phyloP scores from a whole-genome alignment of 35 echinoderm and acorn worm species.

The Acanthaster planci region DNA sequence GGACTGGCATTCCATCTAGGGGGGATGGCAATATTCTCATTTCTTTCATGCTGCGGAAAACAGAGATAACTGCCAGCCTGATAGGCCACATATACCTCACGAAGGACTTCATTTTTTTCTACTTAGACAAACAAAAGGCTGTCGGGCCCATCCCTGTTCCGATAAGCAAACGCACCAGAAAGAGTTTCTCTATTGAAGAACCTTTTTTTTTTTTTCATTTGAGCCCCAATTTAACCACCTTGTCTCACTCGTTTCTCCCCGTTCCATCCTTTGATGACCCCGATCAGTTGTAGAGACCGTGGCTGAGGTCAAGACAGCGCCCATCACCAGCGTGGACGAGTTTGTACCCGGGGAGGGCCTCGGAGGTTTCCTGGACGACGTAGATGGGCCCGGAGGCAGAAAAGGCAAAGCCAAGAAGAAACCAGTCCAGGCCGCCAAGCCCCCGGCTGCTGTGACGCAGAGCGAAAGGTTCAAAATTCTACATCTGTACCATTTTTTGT shows the following conservation, averaged over 20 bases:
- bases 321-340: slow-evolving; percentile 71
- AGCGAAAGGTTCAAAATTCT: slow-evolving; percentile 30
- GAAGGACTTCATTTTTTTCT: too few species aligned
- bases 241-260: background rate
- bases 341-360: slow-evolving; percentile 85
- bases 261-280: background rate
- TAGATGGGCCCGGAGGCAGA: slow-evolving; percentile 28
- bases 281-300: slow-evolving; percentile 65
- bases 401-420: slow-evolving; percentile 63
- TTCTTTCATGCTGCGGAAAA: too few species aligned
- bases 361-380: slow-evolving; percentile 77
- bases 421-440: slow-evolving; percentile 25
- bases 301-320: slow-evolving; percentile 51
- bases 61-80: too few species aligned
- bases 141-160: too few species aligned
- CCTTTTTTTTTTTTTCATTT: too few species aligned
- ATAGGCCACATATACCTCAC: too few species aligned
- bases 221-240: too few species aligned
- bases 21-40: too few species aligned
- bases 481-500: background rate
- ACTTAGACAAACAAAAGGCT: too few species aligned
- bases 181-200: too few species aligned
- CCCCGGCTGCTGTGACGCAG: background rate
- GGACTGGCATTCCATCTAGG: too few species aligned
- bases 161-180: too few species aligned